Percentiles rank a stretch among this genome's conserved stretches.
Evolutionary conservation across 2,113 vertebrate genomes (phyloP).

Genomic region (Zingel zingel): DNA sequence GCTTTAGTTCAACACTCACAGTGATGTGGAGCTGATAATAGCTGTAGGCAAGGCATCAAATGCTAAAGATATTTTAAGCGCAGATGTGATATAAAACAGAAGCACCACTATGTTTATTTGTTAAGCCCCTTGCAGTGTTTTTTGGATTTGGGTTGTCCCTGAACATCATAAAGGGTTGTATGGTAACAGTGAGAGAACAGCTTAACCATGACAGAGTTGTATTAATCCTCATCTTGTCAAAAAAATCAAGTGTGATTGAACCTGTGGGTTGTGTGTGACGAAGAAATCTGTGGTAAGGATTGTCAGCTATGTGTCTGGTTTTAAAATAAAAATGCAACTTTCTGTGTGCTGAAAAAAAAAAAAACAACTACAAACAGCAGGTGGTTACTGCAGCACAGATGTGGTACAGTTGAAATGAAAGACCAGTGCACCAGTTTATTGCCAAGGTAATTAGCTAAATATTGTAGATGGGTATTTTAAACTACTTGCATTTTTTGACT

Average conservation of each 20-base stretch:
- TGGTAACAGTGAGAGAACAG: conserved; percentile 32
- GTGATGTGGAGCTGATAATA: conserved; percentile 8
- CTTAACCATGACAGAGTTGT: conserved; percentile 50
- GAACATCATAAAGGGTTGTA: conserved; percentile 38
- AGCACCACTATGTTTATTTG: not conserved
- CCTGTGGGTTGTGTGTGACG: conserved; percentile 26
- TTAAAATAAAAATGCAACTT: not conserved
- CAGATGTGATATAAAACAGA: not conserved
- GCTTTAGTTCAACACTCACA: not conserved
- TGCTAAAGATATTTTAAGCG: not conserved
- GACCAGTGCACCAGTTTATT: not conserved
- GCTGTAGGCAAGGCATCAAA: conserved; percentile 2
- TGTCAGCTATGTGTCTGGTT: not conserved
- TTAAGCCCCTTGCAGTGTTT: not conserved
- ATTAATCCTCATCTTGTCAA: conserved; percentile 66
- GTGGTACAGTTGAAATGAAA: not conserved
- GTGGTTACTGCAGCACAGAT: not conserved
- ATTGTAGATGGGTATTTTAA: not conserved
- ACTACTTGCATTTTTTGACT: not conserved
- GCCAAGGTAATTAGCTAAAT: not conserved
- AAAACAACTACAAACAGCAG: not conserved
- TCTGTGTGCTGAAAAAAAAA: not conserved
- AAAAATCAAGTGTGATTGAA: conserved; percentile 65
- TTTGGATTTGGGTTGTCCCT: conserved; percentile 13
- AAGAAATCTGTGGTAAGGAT: conserved; percentile 10